Base-by-base conservation (phyloP, 1,140 invertebrate species). In the Heterodera carotae region DNA sequence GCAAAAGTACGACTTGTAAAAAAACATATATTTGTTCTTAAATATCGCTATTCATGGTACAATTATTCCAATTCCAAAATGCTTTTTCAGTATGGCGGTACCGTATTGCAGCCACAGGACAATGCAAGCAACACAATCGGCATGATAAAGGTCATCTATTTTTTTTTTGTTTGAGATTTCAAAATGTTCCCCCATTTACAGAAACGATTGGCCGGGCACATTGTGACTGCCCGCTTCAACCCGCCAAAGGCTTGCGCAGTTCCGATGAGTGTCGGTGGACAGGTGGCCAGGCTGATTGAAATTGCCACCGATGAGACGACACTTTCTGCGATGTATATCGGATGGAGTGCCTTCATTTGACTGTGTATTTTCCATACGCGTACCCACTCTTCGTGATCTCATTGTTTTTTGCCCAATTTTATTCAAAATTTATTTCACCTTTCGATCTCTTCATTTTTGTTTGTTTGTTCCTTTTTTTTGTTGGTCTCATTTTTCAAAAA, bases 261-360 rank as follows among this genome's bases (percentile, higher is more conserved):
- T 22, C 78, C 53, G 15, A 79, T 71, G 56, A 59, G 33, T n/a
- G 64, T 71, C 34, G 76, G 83, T 34, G 83, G 76, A n/a, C 83
- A 83, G 36, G 83, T 85, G 36, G 27, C 75, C 0, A 82, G 84
- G 69, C 80, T 86, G 60, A 86, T 86, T 27, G 81, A 84, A 53
- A 39, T 81, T 0, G 94, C 97, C 2, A 96, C 93, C 2, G 92
- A 92, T 88, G 88, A 93, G 70, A 91, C 93, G 79, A 96, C 96
- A 89, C 90, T 98, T 1, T 93, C 93, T 83, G 92, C 93, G 88
- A 98, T 99, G 96, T 99, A 95, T 86, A 91, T 94, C 77, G 96
- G 96, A 12, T 99, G 96, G 96, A 93, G 93, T 62, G 90, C 94
- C 10, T 95, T 92, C 86, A 88, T 95, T 80, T 95, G 80, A 89